Evolutionary conservation across 2,888 invertebrate species (phyloP).

Genomic region (Latheticus oryzae): DNA sequence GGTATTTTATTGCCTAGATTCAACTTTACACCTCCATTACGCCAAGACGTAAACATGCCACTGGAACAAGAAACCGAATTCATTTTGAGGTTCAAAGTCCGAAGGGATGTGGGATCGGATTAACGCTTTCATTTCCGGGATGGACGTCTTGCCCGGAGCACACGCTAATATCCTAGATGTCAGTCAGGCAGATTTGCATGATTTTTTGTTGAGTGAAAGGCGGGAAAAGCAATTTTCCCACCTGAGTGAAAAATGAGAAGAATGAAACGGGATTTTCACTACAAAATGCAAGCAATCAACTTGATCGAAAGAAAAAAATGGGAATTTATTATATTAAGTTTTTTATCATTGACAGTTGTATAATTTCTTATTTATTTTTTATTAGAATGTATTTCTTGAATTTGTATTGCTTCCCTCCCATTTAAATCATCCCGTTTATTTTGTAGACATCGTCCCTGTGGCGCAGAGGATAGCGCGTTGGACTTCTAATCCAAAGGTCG

Average conservation of each 20-base stretch:
- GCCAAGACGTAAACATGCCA: slow-evolving; percentile 31
- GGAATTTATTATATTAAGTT: no score
- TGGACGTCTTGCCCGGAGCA: slow-evolving; percentile 3
- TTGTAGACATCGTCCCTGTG: slow-evolving; percentile 75
- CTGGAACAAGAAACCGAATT: slow-evolving; percentile 14
- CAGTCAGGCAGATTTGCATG: slow-evolving; percentile 16
- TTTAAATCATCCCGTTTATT: no score
- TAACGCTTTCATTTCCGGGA: slow-evolving; percentile 18
- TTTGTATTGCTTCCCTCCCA: no score
- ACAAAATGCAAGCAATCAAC: no score
- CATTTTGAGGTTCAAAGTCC: not conserved
- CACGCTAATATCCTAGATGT: slow-evolving; percentile 17
- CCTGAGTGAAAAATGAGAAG: slow-evolving; percentile 1
- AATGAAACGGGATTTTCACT: no score
- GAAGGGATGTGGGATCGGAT: slow-evolving; percentile 11
- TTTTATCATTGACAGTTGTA: no score
- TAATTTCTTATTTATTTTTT: no score
- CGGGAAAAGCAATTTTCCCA: slow-evolving; percentile 11
- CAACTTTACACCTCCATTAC: slow-evolving; percentile 52
- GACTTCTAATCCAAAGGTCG: slow-evolving; percentile 92
- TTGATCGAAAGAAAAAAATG: no score
- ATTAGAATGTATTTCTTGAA: no score
- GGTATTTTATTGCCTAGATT: slow-evolving; percentile 49
- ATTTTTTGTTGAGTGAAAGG: slow-evolving; percentile 12
- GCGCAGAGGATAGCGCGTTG: slow-evolving; percentile 91